phyloP scores from a whole-genome alignment of 2,113 vertebrate genomes.

The Gavialis gangeticus region DNA sequence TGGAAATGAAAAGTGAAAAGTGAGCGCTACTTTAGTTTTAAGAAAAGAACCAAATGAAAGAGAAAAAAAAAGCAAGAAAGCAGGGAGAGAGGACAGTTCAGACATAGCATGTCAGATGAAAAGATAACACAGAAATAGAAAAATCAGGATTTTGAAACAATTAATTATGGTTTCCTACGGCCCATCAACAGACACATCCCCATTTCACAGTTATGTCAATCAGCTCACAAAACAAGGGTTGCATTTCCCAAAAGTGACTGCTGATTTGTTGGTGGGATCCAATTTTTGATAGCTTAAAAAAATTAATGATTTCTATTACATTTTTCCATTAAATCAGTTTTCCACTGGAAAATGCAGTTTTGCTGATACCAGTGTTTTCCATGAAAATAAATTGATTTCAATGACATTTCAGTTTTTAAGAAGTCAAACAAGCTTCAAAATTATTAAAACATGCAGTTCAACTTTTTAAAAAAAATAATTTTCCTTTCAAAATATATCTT shows the following conservation, averaged over 20 bases:
- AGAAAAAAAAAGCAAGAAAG: not conserved
- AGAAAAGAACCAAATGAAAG: not conserved
- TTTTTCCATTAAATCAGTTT: not conserved
- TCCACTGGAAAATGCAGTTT: not conserved
- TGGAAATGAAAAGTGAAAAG: not conserved
- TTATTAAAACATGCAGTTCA: not conserved
- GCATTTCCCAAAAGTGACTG: not conserved
- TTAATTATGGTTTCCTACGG: not conserved
- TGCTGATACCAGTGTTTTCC: fast-evolving
- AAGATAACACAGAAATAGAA: not conserved
- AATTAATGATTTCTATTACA: not conserved
- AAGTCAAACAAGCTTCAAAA: not conserved
- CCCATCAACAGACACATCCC: no score
- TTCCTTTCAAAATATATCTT: no score
- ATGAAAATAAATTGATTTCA: fast-evolving
- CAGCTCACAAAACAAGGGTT: not conserved
- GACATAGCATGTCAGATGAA: not conserved
- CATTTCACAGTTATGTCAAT: not conserved
- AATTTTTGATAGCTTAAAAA: not conserved
- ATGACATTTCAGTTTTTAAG: not conserved
- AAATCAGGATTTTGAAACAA: not conserved
- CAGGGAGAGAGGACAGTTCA: not conserved
- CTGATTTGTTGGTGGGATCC: not conserved
- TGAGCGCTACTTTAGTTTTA: not conserved
- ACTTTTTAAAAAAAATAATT: no score